Base-by-base conservation (phyloP, 1,140 invertebrate species). In the Trichomalopsis sarcophagae region DNA sequence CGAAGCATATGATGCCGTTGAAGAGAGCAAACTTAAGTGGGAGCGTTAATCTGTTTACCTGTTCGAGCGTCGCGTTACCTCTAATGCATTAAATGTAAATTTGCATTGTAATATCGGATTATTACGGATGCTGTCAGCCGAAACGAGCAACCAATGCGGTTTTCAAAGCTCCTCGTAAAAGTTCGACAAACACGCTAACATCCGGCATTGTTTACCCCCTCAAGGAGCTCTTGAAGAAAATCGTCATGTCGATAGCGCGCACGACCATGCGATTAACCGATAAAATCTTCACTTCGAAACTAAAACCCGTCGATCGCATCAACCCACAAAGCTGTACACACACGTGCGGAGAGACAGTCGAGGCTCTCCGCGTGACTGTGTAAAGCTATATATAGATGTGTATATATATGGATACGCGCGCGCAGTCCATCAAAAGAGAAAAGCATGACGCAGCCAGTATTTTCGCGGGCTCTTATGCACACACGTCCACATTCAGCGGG, bases 371-470 rank as follows among this genome's bases (percentile, higher is more conserved):
- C 33, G 27, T 40, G 66, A 79, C 50, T 23, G 27, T 23, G 40
- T 47, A 47, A 36, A 36, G 33, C 3, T 36, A 36, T 36, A 36
- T 36, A 36, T 36, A 36, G 33, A 4, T 27, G 27, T 27, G 27
- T 36, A 36, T 36, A 36, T 36, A 36, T 3, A 36, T 36, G 5
- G 33, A 6, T 6, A n/a, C 23, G 11, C 14, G 33, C 27, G 5
- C 4, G 50, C 50, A 83, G 81, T 77, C 27, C 14, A 77, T 77
- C 75, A 77, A 77, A 77, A 50, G 75, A 21, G 40, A 75, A 40
- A 76, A 66, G 73, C 21, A 44, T 62, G 81, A 75, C 50, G 33
- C 17, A 23, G 73, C 73, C 11, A 76, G 40, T 66, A 82, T 76
- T 75, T 82, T 30, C 50, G 69, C 30, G 21, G 47, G 47, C 55